These are phyloP conservation scores for Metalampra italica DNA, from an alignment of 2,888 invertebrate genomes.

Conservation along the genomic window DNA sequence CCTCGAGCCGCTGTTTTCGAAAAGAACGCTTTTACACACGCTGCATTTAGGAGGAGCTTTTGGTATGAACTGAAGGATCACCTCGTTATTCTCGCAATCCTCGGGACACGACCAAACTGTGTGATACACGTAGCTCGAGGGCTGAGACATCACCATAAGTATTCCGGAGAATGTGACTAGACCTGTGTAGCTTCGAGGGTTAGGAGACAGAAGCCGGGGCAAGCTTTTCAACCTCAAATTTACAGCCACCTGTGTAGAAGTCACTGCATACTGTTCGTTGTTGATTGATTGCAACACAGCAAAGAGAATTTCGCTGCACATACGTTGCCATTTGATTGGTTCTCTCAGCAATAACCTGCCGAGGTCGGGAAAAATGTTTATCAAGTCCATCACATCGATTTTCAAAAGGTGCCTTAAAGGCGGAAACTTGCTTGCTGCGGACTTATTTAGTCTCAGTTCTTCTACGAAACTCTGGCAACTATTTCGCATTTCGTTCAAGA, in stretches of 20 bases:
- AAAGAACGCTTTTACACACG: slow-evolving; percentile 50
- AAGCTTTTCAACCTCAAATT: slow-evolving; percentile 46
- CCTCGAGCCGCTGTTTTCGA: slow-evolving; percentile 61
- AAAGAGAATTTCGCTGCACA: slow-evolving; percentile 52
- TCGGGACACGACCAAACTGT: slow-evolving; percentile 71
- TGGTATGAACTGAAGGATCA: slow-evolving; percentile 56
- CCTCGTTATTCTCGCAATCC: slow-evolving; percentile 63
- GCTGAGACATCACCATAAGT: slow-evolving; percentile 47
- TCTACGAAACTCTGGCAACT: slow-evolving; percentile 42
- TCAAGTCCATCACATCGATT: slow-evolving; percentile 57
- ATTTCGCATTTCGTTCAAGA: slow-evolving; percentile 43
- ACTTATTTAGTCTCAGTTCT: slow-evolving; percentile 40
- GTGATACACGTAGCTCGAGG: slow-evolving; percentile 52
- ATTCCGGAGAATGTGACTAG: slow-evolving; percentile 45
- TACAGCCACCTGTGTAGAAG: slow-evolving; percentile 45
- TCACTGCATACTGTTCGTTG: slow-evolving; percentile 27
- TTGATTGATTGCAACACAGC: slow-evolving; percentile 45
- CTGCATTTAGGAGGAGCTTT: slow-evolving; percentile 57
- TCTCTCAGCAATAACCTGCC: slow-evolving; percentile 49
- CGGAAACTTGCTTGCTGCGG: slow-evolving; percentile 47
- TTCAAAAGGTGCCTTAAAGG: slow-evolving; percentile 50
- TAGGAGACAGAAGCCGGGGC: slow-evolving; percentile 31
- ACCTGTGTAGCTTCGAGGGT: slow-evolving; percentile 35
- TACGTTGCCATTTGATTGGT: slow-evolving; percentile 46
- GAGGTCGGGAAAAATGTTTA: slow-evolving; percentile 42